phyloP scores from a whole-genome alignment of 1,140 invertebrate genomes.

The Diabrotica undecimpunctata region DNA sequence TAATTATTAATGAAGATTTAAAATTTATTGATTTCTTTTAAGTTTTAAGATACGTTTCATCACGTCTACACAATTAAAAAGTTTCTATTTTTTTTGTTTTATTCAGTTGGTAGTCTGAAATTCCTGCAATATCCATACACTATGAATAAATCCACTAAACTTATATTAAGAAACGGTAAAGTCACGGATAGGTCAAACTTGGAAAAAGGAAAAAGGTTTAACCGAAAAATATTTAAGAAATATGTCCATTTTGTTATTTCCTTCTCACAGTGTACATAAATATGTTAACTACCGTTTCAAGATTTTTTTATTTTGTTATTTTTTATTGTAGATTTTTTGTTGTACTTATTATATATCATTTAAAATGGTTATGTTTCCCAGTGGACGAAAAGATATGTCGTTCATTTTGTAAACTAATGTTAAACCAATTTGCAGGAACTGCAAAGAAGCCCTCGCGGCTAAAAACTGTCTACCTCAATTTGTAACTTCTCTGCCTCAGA shows the following conservation, averaged over 20 bases:
- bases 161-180: constrained; percentile 22
- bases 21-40: no score
- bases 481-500: constrained; percentile 21
- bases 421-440: constrained; percentile 13
- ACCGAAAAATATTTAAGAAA: neutral
- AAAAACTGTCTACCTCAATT: constrained; percentile 37
- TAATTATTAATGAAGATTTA: no score
- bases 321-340: constrained; percentile 17
- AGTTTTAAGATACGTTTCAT: no score
- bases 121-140: no score
- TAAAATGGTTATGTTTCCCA: constrained; percentile 10
- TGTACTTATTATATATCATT: constrained; percentile 17
- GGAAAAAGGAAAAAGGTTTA: constrained; percentile 20
- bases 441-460: constrained; percentile 10
- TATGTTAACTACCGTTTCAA: constrained; percentile 13
- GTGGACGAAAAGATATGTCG: neutral
- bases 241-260: constrained; percentile 19
- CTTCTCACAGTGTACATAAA: constrained; percentile 2
- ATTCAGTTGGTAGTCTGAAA: no score
- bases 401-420: neutral
- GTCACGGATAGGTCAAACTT: constrained; percentile 31
- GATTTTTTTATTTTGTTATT: constrained; percentile 19
- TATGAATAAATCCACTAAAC: no score
- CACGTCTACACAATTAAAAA: no score
- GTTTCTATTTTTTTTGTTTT: no score